Evolutionary conservation across 35 echinoderm and acorn worm genomes (phyloP).

Genomic region (Strongylocentrotus purpuratus): DNA sequence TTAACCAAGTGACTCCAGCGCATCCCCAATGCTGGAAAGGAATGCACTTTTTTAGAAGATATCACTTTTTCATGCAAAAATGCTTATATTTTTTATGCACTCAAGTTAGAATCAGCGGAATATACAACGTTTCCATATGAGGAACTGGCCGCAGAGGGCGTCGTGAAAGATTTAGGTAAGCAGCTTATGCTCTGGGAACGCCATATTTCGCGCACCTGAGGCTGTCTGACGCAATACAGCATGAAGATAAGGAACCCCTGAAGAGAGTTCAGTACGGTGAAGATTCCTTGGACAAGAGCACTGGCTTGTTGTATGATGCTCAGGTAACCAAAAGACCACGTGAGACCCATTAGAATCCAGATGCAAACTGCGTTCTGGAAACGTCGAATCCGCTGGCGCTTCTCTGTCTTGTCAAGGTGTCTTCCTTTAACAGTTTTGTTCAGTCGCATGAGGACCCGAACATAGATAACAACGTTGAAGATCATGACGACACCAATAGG

Average conservation of each 20-base stretch:
- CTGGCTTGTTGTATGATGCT: slow-evolving; percentile 18
- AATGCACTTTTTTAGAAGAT: too few relatives aligned
- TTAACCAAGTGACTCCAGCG: too few relatives aligned
- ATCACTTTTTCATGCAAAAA: too few relatives aligned
- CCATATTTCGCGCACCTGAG: slow-evolving; percentile 19
- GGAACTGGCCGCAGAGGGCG: not conserved
- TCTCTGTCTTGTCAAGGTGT: not conserved
- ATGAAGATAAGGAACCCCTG: slow-evolving; percentile 49
- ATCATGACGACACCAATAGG: slow-evolving; percentile 45
- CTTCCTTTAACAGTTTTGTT: not conserved
- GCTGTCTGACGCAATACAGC: slow-evolving; percentile 39
- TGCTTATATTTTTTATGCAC: too few relatives aligned
- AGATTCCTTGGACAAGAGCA: not conserved
- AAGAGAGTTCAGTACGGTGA: slow-evolving; percentile 41
- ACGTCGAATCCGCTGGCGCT: slow-evolving; percentile 1
- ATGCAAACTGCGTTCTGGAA: slow-evolving; percentile 38
- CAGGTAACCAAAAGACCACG: slow-evolving; percentile 33
- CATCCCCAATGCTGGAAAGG: too few relatives aligned
- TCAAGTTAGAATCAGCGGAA: too few relatives aligned
- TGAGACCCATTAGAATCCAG: slow-evolving; percentile 38
- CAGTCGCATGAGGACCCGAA: slow-evolving; percentile 16
- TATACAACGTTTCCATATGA: too few relatives aligned
- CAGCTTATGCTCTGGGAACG: not conserved
- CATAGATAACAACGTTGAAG: slow-evolving; percentile 37
- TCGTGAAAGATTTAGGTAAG: not conserved